Evolutionary conservation across 2,113 vertebrate species (phyloP).

Genomic region (Cryptotis parvus): DNA sequence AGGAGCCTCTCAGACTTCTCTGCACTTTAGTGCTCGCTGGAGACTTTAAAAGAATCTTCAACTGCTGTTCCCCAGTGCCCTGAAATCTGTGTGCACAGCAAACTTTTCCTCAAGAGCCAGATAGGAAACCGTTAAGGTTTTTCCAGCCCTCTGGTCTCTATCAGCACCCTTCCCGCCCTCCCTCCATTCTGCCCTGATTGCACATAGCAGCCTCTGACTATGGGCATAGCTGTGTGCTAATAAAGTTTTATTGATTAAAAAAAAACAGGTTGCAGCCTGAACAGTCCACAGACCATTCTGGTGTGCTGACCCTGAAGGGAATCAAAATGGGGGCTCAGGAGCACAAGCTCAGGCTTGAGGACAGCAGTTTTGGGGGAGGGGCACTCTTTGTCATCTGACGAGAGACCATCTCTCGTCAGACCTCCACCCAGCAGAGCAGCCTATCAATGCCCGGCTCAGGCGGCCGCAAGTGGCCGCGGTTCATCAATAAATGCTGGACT

Average conservation of each 20-base stretch:
- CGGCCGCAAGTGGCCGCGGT: no score
- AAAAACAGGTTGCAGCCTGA: background rate
- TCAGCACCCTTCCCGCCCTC: no score
- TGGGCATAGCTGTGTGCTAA: background rate
- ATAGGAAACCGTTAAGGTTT: background rate
- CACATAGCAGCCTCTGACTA: background rate
- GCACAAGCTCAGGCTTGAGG: no score
- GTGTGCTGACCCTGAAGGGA: background rate
- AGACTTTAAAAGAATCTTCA: background rate
- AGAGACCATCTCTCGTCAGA: no score
- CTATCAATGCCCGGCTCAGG: no score
- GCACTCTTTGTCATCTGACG: no score
- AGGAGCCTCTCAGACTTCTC: background rate
- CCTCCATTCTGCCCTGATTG: background rate
- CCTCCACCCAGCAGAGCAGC: no score
- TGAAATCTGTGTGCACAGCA: background rate
- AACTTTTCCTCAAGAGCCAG: background rate
- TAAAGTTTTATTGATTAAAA: slow-evolving; percentile 30
- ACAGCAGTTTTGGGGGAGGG: no score
- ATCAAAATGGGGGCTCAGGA: no score
- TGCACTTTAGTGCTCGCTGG: background rate
- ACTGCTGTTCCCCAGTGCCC: background rate
- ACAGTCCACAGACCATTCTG: background rate
- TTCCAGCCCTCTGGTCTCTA: background rate
- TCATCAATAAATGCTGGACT: no score